Base-by-base conservation (phyloP, 2,113 vertebrate species). In the Emydura subglobosa region DNA sequence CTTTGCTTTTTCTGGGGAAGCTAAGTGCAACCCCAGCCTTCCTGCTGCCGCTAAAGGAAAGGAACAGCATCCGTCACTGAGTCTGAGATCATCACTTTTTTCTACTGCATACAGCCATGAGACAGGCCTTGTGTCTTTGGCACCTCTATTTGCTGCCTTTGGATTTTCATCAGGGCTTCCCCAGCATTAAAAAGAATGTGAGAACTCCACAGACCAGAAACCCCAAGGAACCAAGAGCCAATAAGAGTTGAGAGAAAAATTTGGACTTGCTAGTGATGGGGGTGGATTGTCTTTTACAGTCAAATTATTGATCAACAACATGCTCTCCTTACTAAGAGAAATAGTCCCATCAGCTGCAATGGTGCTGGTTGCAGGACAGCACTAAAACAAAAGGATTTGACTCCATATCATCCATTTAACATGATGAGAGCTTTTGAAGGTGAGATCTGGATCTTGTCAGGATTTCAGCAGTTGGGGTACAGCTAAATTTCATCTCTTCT, bases 1-100 rank as follows among this genome's bases (percentile, higher is more conserved):
- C 25, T 84, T 89, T 29, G 85, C 72, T 0, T 1, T 39, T 74
- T 24, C 74, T 89, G 89, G n/a, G 49, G 54, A 17, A 86, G 91
- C 53, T 39, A 87, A 6, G 61, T 29, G 25, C 53, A 76, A 24
- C 0, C 0, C 82, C 12, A 80, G 19, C n/a, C 39, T 95, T 2
- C 0, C 57, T 82, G 1, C 49, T 93, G 14, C 82, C 85, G 19
- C 50, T 93, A 1, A 76, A 88, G 50, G n/a, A 21, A 80, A 88
- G 76, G 21, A 93, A 74, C 86, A 49, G 19, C 24, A 2, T 93
- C 90, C 93, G 29, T 86, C 68, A 13, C 50, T 83, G 16, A 17
- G 42, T 39, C 31, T 54, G 22, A 83, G 49, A 16, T 91, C 81
- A 91, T 88, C 53, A 27, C 8, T 74, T 91, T 74, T 51, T 79